These are phyloP conservation scores for Chlorops oryzae DNA, from an alignment of 1,140 invertebrate genomes.

Conservation along the genomic window DNA sequence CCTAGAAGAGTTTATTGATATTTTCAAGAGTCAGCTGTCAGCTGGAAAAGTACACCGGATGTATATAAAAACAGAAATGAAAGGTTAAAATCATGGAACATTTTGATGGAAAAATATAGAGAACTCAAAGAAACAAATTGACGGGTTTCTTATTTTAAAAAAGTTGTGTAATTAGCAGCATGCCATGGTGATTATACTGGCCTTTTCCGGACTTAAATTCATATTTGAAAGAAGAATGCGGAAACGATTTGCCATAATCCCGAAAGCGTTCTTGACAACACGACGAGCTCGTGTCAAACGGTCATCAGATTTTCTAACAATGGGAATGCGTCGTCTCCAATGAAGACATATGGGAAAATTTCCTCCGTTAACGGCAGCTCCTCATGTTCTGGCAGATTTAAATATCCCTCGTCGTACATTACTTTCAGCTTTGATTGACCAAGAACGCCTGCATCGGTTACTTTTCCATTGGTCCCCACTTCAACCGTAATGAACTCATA, in stretches of 20 bases:
- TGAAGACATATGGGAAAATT: conserved; percentile 29
- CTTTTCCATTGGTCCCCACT: conserved; percentile 33
- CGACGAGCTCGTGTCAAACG: conserved; percentile 35
- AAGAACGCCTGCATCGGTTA: conserved; percentile 38
- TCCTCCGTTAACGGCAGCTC: conserved; percentile 21
- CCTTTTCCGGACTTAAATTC: neutral
- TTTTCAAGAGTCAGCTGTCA: too few relatives aligned
- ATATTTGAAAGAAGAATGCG: conserved; percentile 44
- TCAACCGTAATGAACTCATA: conserved; percentile 30
- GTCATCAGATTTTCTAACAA: conserved; percentile 36
- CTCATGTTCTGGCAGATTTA: conserved; percentile 18
- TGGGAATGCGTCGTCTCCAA: conserved; percentile 46
- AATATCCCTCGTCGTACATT: conserved; percentile 8
- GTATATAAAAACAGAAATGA: too few relatives aligned
- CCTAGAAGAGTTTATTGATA: too few relatives aligned
- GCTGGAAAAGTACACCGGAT: too few relatives aligned
- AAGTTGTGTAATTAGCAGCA: conserved; percentile 1
- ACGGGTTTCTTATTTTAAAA: too few relatives aligned
- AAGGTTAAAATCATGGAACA: too few relatives aligned
- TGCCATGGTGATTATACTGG: neutral
- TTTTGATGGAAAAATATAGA: too few relatives aligned
- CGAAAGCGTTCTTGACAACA: conserved; percentile 48
- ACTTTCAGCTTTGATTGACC: conserved; percentile 22
- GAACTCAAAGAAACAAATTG: too few relatives aligned
- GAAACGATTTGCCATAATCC: conserved; percentile 47